These are phyloP conservation scores for Anolis sagrei DNA, from an alignment of 2,113 vertebrate genomes.

Conservation along the genomic window DNA sequence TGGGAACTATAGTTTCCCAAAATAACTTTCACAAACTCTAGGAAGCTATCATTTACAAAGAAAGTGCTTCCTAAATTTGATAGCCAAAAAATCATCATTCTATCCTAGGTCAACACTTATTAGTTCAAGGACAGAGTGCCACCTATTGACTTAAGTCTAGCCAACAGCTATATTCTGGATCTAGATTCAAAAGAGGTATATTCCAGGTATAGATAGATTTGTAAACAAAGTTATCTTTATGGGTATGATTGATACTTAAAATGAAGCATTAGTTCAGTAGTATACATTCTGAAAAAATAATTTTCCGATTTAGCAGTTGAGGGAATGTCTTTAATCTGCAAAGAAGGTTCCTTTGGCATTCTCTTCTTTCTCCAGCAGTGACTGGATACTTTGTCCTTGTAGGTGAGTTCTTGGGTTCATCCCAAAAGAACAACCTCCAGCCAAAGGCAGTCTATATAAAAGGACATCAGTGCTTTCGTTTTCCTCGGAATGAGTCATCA, in stretches of 20 bases:
- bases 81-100: background rate
- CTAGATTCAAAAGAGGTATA: background rate
- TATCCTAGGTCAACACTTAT: background rate
- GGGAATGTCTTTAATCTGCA: background rate
- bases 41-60: background rate
- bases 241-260: background rate
- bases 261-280: no score
- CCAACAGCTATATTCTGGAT: background rate
- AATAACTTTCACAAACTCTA: no score
- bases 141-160: slow-evolving; percentile 5
- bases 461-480: background rate
- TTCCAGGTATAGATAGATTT: background rate
- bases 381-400: background rate
- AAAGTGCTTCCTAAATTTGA: background rate
- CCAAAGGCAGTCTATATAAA: background rate
- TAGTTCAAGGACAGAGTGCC: background rate
- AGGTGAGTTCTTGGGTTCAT: background rate
- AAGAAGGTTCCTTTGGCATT: background rate
- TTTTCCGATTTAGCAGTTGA: background rate
- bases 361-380: background rate
- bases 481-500: slow-evolving; percentile 29
- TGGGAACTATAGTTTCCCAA: no score
- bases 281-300: background rate
- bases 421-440: background rate
- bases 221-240: background rate